Conservation (phyloP, 1,140 invertebrate species). For the Apis laboriosa region DNA sequence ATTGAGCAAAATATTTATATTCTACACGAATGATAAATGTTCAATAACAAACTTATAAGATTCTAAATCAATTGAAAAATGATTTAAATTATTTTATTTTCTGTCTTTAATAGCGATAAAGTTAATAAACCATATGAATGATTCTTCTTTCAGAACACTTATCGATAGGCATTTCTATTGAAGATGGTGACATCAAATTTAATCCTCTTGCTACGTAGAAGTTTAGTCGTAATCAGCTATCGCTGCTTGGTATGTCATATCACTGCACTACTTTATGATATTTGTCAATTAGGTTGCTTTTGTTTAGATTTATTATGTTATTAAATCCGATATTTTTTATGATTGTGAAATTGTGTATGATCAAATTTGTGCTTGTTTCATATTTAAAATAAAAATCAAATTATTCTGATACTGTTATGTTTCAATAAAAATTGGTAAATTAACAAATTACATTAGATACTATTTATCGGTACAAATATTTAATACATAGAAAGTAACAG, state of each 20-base stretch:
- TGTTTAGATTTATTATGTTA: not conserved
- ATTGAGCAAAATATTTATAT: not conserved
- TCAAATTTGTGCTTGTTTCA: too few species aligned
- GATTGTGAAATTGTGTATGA: not conserved
- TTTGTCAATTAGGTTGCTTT: not conserved
- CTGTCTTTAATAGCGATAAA: not conserved
- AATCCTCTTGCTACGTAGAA: constrained; percentile 14
- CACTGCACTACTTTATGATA: not conserved
- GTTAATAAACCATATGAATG: constrained; percentile 10
- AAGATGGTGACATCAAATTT: constrained; percentile 33
- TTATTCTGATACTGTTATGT: not conserved
- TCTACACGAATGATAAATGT: not conserved
- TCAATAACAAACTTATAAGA: not conserved
- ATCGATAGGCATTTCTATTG: constrained; percentile 5
- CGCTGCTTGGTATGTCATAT: constrained; percentile 21
- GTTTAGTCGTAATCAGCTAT: constrained; percentile 6
- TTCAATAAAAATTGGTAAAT: not conserved
- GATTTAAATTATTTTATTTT: not conserved
- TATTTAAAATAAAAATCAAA: not conserved
- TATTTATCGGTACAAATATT: not conserved
- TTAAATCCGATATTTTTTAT: not conserved
- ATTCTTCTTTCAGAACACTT: constrained; percentile 12
- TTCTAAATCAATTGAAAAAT: not conserved
- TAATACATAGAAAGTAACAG: constrained; percentile 10
- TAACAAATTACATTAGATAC: not conserved